Evolutionary conservation across 2,113 vertebrate species (phyloP).

Genomic region (Charina bottae): DNA sequence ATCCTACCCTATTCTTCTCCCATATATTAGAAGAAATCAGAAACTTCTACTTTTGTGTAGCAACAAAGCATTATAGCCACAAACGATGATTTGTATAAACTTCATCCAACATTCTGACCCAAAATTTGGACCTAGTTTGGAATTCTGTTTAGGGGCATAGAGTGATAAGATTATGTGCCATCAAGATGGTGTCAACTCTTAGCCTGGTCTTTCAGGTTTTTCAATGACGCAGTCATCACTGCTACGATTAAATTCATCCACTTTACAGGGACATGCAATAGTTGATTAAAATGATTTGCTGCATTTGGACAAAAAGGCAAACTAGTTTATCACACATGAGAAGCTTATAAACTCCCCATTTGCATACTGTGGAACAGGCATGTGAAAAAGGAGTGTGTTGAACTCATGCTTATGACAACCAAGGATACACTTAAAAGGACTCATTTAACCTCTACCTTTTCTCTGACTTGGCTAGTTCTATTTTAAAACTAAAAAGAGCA

Average conservation of each 20-base stretch:
- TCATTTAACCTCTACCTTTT: neutral
- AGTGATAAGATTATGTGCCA: neutral
- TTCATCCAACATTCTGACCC: too few species aligned
- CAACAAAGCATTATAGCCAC: too few species aligned
- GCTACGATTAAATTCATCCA: neutral
- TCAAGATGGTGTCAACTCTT: neutral
- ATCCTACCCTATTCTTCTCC: too few species aligned
- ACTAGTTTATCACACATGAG: neutral
- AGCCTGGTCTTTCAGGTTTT: neutral
- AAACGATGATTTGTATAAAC: too few species aligned
- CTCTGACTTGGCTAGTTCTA: neutral
- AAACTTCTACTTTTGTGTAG: too few species aligned
- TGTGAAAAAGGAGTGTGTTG: neutral
- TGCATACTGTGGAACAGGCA: neutral
- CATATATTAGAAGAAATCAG: too few species aligned
- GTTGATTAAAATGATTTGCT: neutral
- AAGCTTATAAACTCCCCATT: neutral
- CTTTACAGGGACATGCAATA: neutral
- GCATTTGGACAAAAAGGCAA: neutral
- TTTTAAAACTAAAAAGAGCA: neutral
- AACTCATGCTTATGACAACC: neutral
- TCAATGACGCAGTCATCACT: neutral
- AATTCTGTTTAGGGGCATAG: neutral
- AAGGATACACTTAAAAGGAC: neutral
- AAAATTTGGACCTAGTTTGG: too few species aligned